phyloP scores from a whole-genome alignment of 2,888 invertebrate species.

The Augiades crinisus region DNA sequence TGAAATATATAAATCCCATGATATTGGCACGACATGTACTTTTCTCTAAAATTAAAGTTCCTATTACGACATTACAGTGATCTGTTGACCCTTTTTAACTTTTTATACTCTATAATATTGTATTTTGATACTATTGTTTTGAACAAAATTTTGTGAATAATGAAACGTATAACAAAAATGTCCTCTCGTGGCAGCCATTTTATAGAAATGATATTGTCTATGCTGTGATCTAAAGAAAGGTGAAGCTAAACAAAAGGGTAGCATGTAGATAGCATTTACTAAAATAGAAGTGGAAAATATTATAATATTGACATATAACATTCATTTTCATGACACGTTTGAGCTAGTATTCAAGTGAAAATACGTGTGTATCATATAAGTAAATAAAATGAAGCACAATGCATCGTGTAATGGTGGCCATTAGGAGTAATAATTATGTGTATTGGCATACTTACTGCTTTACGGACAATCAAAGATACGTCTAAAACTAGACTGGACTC shows the following conservation, averaged over 20 bases:
- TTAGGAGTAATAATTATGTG: slow-evolving; percentile 80
- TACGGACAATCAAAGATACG: slow-evolving; percentile 62
- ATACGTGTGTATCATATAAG: slow-evolving; percentile 47
- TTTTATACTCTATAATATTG: neutral
- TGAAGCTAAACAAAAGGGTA: slow-evolving; percentile 81
- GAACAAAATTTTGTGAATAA: slow-evolving; percentile 36
- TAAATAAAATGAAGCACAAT: slow-evolving; percentile 69
- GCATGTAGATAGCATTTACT: slow-evolving; percentile 76
- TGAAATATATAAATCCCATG: too few species aligned
- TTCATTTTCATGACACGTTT: slow-evolving; percentile 45
- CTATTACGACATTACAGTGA: too few species aligned
- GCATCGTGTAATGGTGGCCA: slow-evolving; percentile 82
- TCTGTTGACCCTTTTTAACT: neutral
- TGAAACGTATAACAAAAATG: slow-evolving; percentile 45
- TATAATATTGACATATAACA: slow-evolving; percentile 49
- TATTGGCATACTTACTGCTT: slow-evolving; percentile 77
- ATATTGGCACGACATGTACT: too few species aligned
- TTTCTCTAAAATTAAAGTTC: too few species aligned
- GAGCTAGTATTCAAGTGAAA: slow-evolving; percentile 48
- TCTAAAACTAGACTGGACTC: slow-evolving; percentile 48
- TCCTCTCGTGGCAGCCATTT: slow-evolving; percentile 74
- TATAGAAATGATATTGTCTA: slow-evolving; percentile 70
- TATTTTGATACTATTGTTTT: neutral
- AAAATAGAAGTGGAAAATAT: slow-evolving; percentile 57
- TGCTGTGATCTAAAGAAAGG: slow-evolving; percentile 75